These are phyloP conservation scores for Peucedramus taeniatus DNA, from an alignment of 2,113 vertebrate species.

Conservation along the genomic window DNA sequence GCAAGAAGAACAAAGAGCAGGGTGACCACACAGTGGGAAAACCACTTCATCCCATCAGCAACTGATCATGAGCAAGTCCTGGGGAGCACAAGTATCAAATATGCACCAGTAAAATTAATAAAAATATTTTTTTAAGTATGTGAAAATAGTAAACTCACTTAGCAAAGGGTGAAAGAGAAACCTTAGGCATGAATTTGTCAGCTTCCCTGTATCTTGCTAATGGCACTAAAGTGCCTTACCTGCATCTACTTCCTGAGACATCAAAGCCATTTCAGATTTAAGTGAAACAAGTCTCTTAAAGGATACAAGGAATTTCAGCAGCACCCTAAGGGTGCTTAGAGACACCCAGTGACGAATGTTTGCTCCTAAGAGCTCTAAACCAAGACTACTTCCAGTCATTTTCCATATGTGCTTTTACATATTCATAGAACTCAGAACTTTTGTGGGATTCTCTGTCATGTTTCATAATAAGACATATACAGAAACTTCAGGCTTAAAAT, in stretches of 20 bases:
- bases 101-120: rapidly evolving
- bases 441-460: not conserved
- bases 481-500: not conserved
- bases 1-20: not conserved
- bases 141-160: not conserved
- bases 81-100: not conserved
- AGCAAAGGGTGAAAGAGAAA: not conserved
- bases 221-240: not conserved
- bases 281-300: not conserved
- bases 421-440: not conserved
- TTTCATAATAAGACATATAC: not conserved
- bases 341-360: not conserved
- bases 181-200: too few species aligned
- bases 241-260: not conserved
- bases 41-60: not conserved
- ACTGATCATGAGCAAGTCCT: not conserved
- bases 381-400: not conserved
- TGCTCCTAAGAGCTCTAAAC: not conserved
- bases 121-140: not conserved
- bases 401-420: not conserved
- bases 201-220: not conserved
- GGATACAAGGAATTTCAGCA: not conserved
- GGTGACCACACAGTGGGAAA: not conserved
- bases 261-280: not conserved
- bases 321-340: not conserved